phyloP scores from a whole-genome alignment of 2,797 vertebrate species.

The Lateolabrax maculatus region DNA sequence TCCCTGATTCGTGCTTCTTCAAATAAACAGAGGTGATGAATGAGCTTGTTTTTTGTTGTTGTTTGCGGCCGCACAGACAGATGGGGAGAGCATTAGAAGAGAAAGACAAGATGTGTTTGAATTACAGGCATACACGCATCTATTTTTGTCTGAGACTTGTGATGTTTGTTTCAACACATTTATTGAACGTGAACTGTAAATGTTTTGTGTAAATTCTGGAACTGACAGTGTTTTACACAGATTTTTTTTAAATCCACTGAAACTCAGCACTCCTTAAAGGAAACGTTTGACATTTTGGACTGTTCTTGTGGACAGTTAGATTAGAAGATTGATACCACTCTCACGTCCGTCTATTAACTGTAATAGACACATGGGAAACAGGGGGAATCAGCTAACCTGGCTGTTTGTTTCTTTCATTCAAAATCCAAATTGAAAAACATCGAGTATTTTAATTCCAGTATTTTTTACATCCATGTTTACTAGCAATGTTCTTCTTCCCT shows the following conservation, averaged over 20 bases:
- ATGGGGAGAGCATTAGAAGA: constrained; percentile 13
- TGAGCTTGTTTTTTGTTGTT: constrained; percentile 45
- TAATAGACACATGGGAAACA: too few species aligned
- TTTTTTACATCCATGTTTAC: not conserved
- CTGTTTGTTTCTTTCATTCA: not conserved
- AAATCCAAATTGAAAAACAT: not conserved
- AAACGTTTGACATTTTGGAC: not conserved
- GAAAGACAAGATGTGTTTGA: constrained; percentile 38
- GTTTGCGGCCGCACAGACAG: constrained; percentile 25
- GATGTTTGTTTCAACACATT: constrained; percentile 16
- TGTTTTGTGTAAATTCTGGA: constrained; percentile 7
- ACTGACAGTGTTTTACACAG: not conserved
- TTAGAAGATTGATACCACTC: not conserved
- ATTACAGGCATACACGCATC: not conserved
- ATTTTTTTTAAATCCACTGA: not conserved
- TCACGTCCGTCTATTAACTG: not conserved
- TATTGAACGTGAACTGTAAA: not conserved
- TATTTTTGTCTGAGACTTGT: not conserved
- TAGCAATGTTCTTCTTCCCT: not conserved
- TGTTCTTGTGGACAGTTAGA: not conserved
- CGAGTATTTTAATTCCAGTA: not conserved
- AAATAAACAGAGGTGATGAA: constrained; percentile 67
- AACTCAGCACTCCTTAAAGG: not conserved
- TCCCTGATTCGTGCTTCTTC: constrained; percentile 37
- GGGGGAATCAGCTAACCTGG: too few species aligned